These are phyloP conservation scores for Corythoichthys haematopterus DNA, from an alignment of 2,113 vertebrate genomes.

Conservation along the genomic window DNA sequence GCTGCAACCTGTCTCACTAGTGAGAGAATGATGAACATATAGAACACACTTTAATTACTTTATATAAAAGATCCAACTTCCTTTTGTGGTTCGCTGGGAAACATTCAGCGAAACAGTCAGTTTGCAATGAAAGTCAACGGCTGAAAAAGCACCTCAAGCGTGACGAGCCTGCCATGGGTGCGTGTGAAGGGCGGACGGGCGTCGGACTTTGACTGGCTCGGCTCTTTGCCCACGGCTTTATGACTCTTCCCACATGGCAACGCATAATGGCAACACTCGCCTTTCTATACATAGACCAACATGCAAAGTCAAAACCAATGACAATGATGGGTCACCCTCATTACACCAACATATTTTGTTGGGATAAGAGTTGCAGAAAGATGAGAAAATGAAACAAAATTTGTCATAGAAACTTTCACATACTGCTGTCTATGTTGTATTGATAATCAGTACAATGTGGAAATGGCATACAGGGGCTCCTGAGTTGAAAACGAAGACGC, in stretches of 20 bases:
- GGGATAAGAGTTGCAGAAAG: conserved; percentile 1
- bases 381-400: conserved; percentile 1
- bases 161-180: conserved; percentile 38
- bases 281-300: conserved; percentile 45
- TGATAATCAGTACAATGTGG: neutral
- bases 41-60: conserved; percentile 45
- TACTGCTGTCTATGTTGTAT: neutral
- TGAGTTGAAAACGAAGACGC: neutral
- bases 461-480: neutral
- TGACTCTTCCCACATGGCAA: conserved; percentile 63
- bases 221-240: conserved; percentile 53
- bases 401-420: neutral
- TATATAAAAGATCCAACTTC: conserved; percentile 33
- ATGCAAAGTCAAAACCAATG: conserved; percentile 49
- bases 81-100: conserved; percentile 38
- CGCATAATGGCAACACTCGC: conserved; percentile 56
- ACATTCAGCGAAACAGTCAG: conserved; percentile 51
- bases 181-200: conserved; percentile 51
- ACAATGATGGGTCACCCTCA: conserved; percentile 25
- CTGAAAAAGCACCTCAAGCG: conserved; percentile 49
- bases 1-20: conserved; percentile 44
- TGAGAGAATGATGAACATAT: conserved; percentile 24
- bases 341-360: conserved; percentile 16
- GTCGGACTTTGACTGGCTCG: conserved; percentile 51
- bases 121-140: conserved; percentile 60